Conservation (phyloP, 2,113 vertebrate species). For the Callospermophilus lateralis region DNA sequence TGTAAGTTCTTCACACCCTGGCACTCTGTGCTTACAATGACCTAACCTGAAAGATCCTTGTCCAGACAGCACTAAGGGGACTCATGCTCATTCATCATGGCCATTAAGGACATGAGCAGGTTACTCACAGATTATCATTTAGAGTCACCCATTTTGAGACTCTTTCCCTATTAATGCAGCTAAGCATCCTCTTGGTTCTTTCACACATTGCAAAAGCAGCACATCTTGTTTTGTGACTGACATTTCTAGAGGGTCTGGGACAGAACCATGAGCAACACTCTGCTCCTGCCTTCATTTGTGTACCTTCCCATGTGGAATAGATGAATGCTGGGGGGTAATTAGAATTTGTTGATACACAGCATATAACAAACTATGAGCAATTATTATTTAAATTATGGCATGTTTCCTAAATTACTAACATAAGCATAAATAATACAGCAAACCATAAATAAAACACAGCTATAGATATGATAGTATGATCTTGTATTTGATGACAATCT, state of each 20-base stretch:
- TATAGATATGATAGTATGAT: no score
- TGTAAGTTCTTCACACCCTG: neutral
- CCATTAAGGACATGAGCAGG: neutral
- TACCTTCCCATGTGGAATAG: neutral
- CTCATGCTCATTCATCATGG: accelerated
- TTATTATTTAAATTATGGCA: neutral
- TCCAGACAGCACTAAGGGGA: neutral
- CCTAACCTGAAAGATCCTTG: neutral
- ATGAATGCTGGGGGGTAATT: neutral
- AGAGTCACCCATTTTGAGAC: neutral
- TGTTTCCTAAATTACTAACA: neutral
- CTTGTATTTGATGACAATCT: neutral
- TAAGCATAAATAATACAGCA: neutral
- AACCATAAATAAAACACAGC: neutral
- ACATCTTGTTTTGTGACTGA: neutral
- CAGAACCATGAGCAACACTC: neutral
- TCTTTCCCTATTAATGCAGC: neutral
- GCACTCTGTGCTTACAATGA: no score
- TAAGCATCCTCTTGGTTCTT: neutral
- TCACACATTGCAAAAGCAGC: neutral
- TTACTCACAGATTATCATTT: neutral
- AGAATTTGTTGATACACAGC: neutral
- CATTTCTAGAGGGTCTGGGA: neutral
- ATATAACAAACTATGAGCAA: neutral
- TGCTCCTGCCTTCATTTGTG: accelerated